Evolutionary conservation across 2,113 vertebrate species (phyloP).

Genomic region (Chaenocephalus aceratus): DNA sequence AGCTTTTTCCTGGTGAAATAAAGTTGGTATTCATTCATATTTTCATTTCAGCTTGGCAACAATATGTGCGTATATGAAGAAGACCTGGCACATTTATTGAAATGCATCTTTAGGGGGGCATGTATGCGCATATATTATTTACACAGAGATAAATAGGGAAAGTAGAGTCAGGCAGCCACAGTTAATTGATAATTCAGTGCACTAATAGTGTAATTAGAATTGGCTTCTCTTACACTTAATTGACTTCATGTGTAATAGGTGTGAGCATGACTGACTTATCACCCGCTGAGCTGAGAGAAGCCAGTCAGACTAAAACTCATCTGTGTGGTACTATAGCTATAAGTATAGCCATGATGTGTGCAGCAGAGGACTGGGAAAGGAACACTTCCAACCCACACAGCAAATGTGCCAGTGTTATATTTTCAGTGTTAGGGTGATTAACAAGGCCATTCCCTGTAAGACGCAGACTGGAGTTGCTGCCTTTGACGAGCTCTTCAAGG

Average conservation of each 20-base stretch:
- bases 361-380: not conserved
- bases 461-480: no score
- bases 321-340: not conserved
- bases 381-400: conserved; percentile 9
- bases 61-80: not conserved
- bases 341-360: conserved; percentile 1
- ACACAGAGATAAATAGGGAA: not conserved
- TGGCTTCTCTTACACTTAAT: not conserved
- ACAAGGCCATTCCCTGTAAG: no score
- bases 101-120: not conserved
- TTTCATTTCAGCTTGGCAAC: not conserved
- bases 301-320: not conserved
- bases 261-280: not conserved
- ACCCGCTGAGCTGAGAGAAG: conserved; percentile 6
- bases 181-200: not conserved
- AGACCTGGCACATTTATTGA: not conserved
- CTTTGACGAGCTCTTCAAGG: no score
- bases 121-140: not conserved
- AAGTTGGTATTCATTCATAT: not conserved
- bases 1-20: not conserved
- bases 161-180: not conserved
- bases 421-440: no score
- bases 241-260: conserved; percentile 1
- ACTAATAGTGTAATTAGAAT: not conserved
- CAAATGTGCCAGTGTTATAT: no score